Base-by-base conservation (phyloP, 2,888 invertebrate species). In the Lasioglossum marginatum region DNA sequence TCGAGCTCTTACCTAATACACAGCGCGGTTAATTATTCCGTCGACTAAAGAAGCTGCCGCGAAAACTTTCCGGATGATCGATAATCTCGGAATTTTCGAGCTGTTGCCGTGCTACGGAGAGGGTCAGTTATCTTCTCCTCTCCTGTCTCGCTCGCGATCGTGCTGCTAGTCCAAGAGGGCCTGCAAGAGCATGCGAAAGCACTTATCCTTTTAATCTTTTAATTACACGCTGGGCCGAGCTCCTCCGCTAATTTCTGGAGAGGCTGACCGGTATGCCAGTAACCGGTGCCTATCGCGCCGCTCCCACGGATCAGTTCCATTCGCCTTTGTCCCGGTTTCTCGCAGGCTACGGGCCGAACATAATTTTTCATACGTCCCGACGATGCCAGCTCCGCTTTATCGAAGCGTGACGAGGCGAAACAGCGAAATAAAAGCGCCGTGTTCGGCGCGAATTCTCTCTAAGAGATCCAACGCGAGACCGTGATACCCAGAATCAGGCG, bases 1-100 rank as follows among this genome's bases (percentile, higher is more conserved):
- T 92, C 90, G 87, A 85, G 88, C 88, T 89, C 89, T 86, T 88
- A 83, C 89, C 90, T 92, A 89, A 91, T 92, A 92, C 85, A 90
- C 88, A 88, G 88, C 83, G 79, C 82, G 87, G 87, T 90, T 92
- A 92, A 93, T 92, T 92, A 92, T 92, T 92, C 90, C 88, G 78
- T 85, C 90, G 90, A 87, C 90, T 87, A 91, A 73, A 91, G 88
- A 79, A 87, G 79, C 84, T 77, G 77, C 83, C 72, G 81, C 72
- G 87, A 85, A 82, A 90, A 88, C 81, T 89, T 83, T 48, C 31
- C 86, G 86, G 75, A 79, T 83, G 84, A 87, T 91, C 88, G 85
- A 91, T 91, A 91, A 88, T 86, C 86, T 70, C 66, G 85, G 83
- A 83, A 81, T 83, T 19, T 63, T 37, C 82, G 75, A 68, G 75